These are phyloP conservation scores for Scophthalmus maximus DNA, from an alignment of 2,113 vertebrate genomes.

Conservation along the genomic window DNA sequence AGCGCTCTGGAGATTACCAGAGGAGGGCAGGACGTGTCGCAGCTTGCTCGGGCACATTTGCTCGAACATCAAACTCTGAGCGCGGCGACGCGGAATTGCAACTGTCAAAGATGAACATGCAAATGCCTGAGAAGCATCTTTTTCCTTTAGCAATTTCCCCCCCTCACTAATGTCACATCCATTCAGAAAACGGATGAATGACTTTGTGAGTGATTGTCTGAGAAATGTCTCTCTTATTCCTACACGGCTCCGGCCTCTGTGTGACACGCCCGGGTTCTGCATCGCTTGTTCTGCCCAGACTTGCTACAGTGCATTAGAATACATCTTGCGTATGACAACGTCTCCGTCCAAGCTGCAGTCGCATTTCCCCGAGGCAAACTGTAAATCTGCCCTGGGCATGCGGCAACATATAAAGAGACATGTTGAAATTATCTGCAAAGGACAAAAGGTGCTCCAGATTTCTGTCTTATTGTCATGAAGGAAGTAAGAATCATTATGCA, in stretches of 20 bases:
- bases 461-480: conserved; percentile 16
- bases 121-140: background rate
- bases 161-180: background rate
- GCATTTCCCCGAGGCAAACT: conserved; percentile 21
- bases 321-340: background rate
- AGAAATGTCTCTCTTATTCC: background rate
- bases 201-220: conserved; percentile 14
- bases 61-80: conserved; percentile 48
- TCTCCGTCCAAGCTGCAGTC: background rate
- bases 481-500: conserved; percentile 21
- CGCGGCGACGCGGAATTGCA: conserved; percentile 31
- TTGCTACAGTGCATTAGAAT: conserved; percentile 22
- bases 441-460: conserved; percentile 1
- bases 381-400: conserved; percentile 13
- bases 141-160: background rate
- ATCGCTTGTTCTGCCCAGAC: conserved; percentile 40
- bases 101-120: conserved; percentile 43
- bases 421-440: background rate
- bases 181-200: background rate
- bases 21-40: conserved; percentile 48
- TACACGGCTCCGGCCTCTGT: background rate
- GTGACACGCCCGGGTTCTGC: conserved; percentile 8
- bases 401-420: background rate
- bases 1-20: conserved; percentile 28
- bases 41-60: conserved; percentile 38